These are phyloP conservation scores for Hedychridium roseum DNA, from an alignment of 2,888 invertebrate species.

Conservation along the genomic window DNA sequence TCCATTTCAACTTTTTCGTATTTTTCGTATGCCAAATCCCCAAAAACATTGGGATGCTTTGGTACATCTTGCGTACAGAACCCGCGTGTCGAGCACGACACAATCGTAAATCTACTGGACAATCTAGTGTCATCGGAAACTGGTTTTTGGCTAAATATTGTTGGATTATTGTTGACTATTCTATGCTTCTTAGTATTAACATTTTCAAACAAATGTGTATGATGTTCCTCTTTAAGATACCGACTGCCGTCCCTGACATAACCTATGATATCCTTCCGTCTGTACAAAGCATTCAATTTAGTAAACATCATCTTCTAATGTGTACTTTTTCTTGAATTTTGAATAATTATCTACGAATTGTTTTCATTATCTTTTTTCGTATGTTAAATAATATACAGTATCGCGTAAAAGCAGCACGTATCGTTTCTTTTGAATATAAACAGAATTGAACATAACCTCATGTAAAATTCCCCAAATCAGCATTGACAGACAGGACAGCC, in stretches of 20 bases:
- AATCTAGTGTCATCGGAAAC: neutral
- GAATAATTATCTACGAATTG: no score
- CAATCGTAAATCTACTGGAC: neutral
- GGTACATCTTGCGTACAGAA: conserved; percentile 14
- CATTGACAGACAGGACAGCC: no score
- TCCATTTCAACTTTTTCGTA: conserved; percentile 46
- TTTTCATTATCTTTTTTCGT: no score
- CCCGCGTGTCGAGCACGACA: no score
- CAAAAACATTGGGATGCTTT: conserved; percentile 42
- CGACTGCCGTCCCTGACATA: neutral
- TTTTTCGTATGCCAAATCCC: conserved; percentile 36
- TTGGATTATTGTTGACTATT: neutral
- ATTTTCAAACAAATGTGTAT: neutral
- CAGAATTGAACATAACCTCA: no score
- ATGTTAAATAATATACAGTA: no score
- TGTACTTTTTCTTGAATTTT: no score
- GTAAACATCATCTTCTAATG: neutral
- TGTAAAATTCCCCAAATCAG: no score
- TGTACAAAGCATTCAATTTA: neutral
- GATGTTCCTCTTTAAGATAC: neutral
- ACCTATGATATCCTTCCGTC: neutral
- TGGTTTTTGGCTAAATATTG: neutral
- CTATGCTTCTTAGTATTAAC: neutral
- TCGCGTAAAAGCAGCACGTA: no score
- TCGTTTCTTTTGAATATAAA: no score